Conservation (phyloP, 1,140 invertebrate species). For the Vanessa tameamea region DNA sequence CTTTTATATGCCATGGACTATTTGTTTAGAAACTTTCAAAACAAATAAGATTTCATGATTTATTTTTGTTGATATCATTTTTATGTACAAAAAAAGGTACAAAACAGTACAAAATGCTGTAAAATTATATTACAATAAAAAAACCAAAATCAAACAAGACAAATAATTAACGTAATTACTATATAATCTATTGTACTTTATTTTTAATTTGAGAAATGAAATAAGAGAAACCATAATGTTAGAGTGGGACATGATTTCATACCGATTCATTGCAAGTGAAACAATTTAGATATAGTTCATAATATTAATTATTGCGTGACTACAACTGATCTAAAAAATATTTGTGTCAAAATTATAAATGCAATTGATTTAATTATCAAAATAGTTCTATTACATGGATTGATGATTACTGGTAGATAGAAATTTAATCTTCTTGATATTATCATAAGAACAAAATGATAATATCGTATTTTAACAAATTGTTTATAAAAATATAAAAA, state of each 20-base stretch:
- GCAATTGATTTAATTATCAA: slow-evolving; percentile 4
- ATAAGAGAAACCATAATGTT: slow-evolving; percentile 11
- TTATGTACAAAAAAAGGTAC: slow-evolving; percentile 36
- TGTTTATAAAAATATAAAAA: no score
- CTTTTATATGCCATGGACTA: slow-evolving; percentile 19
- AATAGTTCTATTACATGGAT: slow-evolving; percentile 7
- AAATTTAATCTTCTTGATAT: background rate
- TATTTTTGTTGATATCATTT: slow-evolving; percentile 39
- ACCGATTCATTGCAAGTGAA: background rate
- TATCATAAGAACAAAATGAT: background rate
- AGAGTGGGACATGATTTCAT: slow-evolving; percentile 4
- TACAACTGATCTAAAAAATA: background rate
- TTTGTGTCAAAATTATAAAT: slow-evolving; percentile 14
- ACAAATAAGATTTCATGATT: slow-evolving; percentile 32
- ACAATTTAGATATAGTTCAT: background rate
- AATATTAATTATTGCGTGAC: background rate
- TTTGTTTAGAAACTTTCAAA: slow-evolving; percentile 13
- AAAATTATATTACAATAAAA: slow-evolving; percentile 46
- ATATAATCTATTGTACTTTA: slow-evolving; percentile 37
- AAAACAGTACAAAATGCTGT: slow-evolving; percentile 53
- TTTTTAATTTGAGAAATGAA: background rate
- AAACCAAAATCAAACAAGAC: slow-evolving; percentile 27
- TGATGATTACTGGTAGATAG: background rate
- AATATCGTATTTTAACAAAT: background rate
- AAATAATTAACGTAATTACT: slow-evolving; percentile 35